Conservation (phyloP, 2,797 vertebrate genomes). For the Eulemur mongoz region DNA sequence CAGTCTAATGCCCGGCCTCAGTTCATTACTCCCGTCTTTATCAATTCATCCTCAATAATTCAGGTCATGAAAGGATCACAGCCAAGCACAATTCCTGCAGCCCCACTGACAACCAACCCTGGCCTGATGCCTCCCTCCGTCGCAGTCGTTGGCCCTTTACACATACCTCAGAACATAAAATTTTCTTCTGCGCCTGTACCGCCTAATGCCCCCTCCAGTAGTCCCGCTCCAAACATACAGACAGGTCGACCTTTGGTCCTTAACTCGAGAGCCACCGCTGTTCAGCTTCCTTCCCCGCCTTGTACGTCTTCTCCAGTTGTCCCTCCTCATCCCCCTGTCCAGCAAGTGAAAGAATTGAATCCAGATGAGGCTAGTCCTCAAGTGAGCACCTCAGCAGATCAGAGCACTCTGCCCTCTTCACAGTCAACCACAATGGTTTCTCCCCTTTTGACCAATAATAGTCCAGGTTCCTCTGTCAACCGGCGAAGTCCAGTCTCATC, state of each 20-base stretch:
- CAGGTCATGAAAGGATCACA: conserved; percentile 92
- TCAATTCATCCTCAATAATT: conserved; percentile 94
- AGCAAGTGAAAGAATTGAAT: conserved; percentile 87
- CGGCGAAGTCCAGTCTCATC: conserved; percentile 91
- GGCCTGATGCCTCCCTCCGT: conserved; percentile 93
- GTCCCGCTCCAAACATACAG: conserved; percentile 81
- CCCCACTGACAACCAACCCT: conserved; percentile 90
- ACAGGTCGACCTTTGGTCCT: conserved; percentile 86
- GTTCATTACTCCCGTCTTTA: conserved; percentile 95
- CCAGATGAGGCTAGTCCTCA: conserved; percentile 84
- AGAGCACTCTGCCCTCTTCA: conserved; percentile 84
- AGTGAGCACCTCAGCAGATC: conserved; percentile 72
- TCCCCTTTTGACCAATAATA: conserved; percentile 90
- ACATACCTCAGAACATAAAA: conserved; percentile 94
- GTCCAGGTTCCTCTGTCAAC: conserved; percentile 87
- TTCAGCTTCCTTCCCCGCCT: conserved; percentile 87
- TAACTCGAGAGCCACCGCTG: conserved; percentile 85
- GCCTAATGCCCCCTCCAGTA: conserved; percentile 84
- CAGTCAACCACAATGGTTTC: conserved; percentile 86
- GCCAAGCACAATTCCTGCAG: conserved; percentile 87
- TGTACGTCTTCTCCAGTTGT: conserved; percentile 79
- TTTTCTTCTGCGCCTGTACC: conserved; percentile 88
- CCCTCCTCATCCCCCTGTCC: conserved; percentile 82
- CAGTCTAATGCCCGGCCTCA: conserved; percentile 89
- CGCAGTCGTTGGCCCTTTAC: conserved; percentile 93